Base-by-base conservation (phyloP, 1,140 invertebrate species). In the Tyrophagus putrescentiae region DNA sequence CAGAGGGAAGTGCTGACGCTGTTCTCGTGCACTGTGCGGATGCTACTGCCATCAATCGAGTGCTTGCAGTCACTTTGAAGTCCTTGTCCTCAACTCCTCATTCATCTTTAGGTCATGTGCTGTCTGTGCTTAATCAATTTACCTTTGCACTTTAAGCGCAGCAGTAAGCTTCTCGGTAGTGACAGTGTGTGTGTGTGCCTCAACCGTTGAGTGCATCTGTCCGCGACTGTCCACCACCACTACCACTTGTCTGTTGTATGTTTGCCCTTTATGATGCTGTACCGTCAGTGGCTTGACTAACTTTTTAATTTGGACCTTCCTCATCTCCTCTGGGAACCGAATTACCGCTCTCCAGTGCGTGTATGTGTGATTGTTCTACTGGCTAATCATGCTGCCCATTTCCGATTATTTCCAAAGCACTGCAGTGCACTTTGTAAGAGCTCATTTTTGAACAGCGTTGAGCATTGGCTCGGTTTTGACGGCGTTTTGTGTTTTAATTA, bases 61-160 rank as follows among this genome's bases (percentile, higher is more conserved):
- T n/a, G n/a, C n/a, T n/a, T n/a, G n/a, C n/a, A n/a, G n/a, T n/a
- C n/a, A n/a, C n/a, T n/a, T n/a, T n/a, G n/a, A n/a, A n/a, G n/a
- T n/a, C n/a, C n/a, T n/a, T n/a, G n/a, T n/a, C n/a, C n/a, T n/a
- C n/a, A n/a, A n/a, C n/a, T n/a, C 21, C 36, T 39, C 36, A 39
- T 39, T 39, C 13, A 39, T 39, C 21, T 13, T 13, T 39, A n/a
- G n/a, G n/a, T n/a, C n/a, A 13, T 39, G 36, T 39, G 36, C 13
- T 39, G 21, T 48, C 45, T 48, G n/a, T n/a, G n/a, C n/a, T n/a
- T n/a, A 48, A 48, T 48, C 45, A 48, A 48, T 48, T 48, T 48
- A 48, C 45, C 45, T 48, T 39, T 48, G 45, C 45, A 7, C 45
- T 48, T 48, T 13, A 21, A 48, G 7, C 21, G 31, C 45, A 7